These are phyloP conservation scores for human DNA, from an alignment of 2,113 vertebrate species.

Conservation along the genomic window DNA sequence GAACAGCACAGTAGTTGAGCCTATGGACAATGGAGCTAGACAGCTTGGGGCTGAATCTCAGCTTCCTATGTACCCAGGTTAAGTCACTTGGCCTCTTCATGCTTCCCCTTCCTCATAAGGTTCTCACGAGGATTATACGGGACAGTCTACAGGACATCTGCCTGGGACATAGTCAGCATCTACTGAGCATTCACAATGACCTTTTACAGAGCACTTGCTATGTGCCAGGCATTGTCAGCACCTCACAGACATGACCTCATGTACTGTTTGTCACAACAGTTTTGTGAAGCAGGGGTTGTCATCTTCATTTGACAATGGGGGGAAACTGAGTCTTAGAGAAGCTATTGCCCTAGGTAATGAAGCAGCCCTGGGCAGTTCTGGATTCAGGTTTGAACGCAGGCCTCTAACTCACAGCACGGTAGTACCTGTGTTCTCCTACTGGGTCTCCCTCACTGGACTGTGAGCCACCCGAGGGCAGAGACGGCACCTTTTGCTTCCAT, in stretches of 20 bases:
- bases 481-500: background rate
- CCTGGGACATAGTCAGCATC: background rate
- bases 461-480: background rate
- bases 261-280: background rate
- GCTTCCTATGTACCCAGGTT: background rate
- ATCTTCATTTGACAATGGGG: background rate
- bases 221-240: background rate
- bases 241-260: accelerated
- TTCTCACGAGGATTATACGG: accelerated
- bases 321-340: background rate
- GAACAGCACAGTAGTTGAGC: no score
- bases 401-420: accelerated
- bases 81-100: background rate
- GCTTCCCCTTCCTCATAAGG: background rate
- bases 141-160: no score
- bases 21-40: background rate
- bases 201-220: background rate
- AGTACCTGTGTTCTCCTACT: accelerated
- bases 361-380: background rate
- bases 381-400: background rate
- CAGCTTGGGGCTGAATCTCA: accelerated
- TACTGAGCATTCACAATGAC: background rate
- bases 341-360: background rate
- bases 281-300: background rate
- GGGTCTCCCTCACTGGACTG: background rate